Base-by-base conservation (phyloP, 2,113 vertebrate species). In the Chaetodon trifascialis region DNA sequence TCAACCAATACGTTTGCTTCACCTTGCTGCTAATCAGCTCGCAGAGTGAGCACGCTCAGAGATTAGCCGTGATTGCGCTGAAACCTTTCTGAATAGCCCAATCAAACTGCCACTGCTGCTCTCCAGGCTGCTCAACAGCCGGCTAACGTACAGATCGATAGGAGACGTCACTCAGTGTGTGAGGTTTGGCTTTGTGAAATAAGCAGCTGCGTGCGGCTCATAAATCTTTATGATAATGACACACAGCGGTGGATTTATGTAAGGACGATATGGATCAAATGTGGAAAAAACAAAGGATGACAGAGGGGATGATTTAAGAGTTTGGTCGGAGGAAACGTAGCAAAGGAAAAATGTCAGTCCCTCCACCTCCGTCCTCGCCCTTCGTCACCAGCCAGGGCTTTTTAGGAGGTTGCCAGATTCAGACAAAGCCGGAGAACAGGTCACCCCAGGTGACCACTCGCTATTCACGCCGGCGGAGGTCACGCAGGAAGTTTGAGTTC, bases 401-500 rank as follows among this genome's bases (percentile, higher is more conserved):
- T 78, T 84, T n/a, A 52, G 44, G 46, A 68, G 62, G 65, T 60
- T 49, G 64, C 7, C 23, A 42, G 82, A 40, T 51, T 52, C 40
- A 77, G 73, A 66, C 8, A 21, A 23, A 69, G 54, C 40, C 0
- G 30, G 72, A 42, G 73, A 73, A 36, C 66, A 55, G 84, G 80
- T 90, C 77, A 82, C 9, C 67, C 19, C n/a, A 0, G 80, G 75
- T 77, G 85, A 88, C 82, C 65, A 47, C 44, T 74, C 11, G n/a
- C 72, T 76, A 44, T 59, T 85, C 65, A 67, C 40, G 12, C 21
- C 8, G 8, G 1, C 23, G 46, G 55, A 44, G 89, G 81, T 91
- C 71, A 65, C 49, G 21, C 69, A 46, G 79, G 65, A 86, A 79
- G 73, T 86, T 85, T 76, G 67, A 67, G 83, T 71, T 83, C 79